Conservation (phyloP, 2,113 vertebrate species). For the Psettodes erumei region DNA sequence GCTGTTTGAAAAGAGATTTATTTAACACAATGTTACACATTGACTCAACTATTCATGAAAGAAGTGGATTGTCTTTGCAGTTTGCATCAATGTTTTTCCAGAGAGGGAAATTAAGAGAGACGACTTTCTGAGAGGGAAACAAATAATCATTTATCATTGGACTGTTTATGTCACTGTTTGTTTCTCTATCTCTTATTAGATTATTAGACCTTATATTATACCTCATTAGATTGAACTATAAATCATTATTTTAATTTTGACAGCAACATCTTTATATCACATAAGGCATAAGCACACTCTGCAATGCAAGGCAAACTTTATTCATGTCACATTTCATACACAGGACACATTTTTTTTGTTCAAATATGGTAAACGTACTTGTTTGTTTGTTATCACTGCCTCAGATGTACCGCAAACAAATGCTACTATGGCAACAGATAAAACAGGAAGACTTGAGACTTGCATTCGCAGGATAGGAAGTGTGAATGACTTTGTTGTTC, state of each 20-base stretch:
- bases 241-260: not conserved
- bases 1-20: constrained; percentile 35
- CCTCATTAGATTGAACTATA: not conserved
- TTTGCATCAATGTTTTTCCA: constrained; percentile 38
- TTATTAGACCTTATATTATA: no score
- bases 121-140: constrained; percentile 48
- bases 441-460: constrained; percentile 75
- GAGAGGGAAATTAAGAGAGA: constrained; percentile 52
- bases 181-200: not conserved
- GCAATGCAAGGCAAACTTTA: not conserved
- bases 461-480: not conserved
- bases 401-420: constrained; percentile 22
- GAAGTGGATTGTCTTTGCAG: constrained; percentile 12
- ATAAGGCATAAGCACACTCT: not conserved
- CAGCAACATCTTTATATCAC: not conserved
- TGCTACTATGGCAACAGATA: constrained; percentile 48
- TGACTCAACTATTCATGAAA: constrained; percentile 36
- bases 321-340: not conserved
- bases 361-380: not conserved
- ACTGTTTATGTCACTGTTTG: not conserved
- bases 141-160: constrained; percentile 39
- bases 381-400: constrained; percentile 3
- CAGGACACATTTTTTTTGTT: not conserved
- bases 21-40: constrained; percentile 51
- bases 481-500: constrained; percentile 9